Base-by-base conservation (phyloP, 2,888 invertebrate genomes). In the Oligia latruncula region DNA sequence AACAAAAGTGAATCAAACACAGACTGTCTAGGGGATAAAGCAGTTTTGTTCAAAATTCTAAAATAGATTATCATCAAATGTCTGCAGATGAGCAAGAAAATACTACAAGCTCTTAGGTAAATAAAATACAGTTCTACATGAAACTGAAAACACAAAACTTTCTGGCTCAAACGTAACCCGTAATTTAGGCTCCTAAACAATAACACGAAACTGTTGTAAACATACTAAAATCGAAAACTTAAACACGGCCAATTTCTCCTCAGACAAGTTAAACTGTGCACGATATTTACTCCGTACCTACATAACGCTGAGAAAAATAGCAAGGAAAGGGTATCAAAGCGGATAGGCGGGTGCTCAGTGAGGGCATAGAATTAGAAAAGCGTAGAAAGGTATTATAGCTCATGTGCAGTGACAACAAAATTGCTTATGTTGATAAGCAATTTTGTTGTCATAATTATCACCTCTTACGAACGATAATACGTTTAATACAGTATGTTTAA, bases 241-340 rank as follows among this genome's bases (percentile, higher is more conserved):
- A 77, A 87, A 74, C 78, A 74, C 58, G 60, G 46, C 70, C 78
- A 85, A 85, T 87, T 86, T 86, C 52, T 52, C 62, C 40, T 72
- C 40, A 74, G 86, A 77, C 78, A 66, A 72, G 71, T 73, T 78
- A 71, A 88, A 87, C 67, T 87, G 52, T 72, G 70, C 71, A 23
- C 29, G 74, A 66, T 80, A 87, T 87, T 87, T 82, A 86, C 75
- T 87, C 55, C 58, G 13, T 77, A 80, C 66, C 49, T 83, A 35
- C 58, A 17, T 49, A 75, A 78, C 35, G 77, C 65, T 60, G 77
- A 67, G 86, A 88, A 88, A 87, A 87, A 88, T 87, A 72, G 83
- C 86, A 75, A 80, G 55, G 40, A 80, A 76, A n/a, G 70, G 65
- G 72, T 80, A 76, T 85, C 83, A 80, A 78, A 83, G 70, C 20